These are phyloP conservation scores for Austrolebias charrua DNA, from an alignment of 2,797 vertebrate genomes.

Conservation along the genomic window DNA sequence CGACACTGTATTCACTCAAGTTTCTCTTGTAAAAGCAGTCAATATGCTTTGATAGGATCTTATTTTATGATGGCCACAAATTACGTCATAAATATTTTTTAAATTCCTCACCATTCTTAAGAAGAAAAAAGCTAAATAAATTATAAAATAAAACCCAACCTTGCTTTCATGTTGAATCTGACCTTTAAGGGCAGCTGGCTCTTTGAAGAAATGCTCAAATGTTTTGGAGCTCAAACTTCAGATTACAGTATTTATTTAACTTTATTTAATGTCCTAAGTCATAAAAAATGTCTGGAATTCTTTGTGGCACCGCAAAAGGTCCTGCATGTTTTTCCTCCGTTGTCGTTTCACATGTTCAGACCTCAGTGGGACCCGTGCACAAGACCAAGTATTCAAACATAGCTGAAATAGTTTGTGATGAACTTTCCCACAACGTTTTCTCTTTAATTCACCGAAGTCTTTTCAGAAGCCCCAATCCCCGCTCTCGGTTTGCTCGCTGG, in stretches of 20 bases:
- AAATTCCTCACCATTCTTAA: not conserved
- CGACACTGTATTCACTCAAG: not conserved
- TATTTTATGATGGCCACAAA: not conserved
- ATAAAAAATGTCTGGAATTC: slow-evolving; percentile 77
- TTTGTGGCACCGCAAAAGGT: slow-evolving; percentile 72
- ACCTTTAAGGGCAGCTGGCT: slow-evolving; percentile 42
- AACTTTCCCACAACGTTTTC: slow-evolving; percentile 83
- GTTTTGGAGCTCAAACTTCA: slow-evolving; percentile 69
- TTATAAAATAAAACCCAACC: slow-evolving; percentile 37
- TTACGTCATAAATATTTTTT: not conserved
- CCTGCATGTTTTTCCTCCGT: slow-evolving; percentile 73
- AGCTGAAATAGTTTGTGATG: slow-evolving; percentile 77
- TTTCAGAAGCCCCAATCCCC: slow-evolving; percentile 55
- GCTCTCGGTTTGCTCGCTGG: slow-evolving; percentile 44
- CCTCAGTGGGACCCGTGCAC: slow-evolving; percentile 67
- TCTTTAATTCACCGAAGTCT: slow-evolving; percentile 57
- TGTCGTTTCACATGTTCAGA: slow-evolving; percentile 70
- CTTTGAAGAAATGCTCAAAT: slow-evolving; percentile 42
- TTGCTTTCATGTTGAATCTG: slow-evolving; percentile 28
- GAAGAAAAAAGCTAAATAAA: no score
- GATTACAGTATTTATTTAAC: slow-evolving; percentile 77
- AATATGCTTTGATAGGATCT: slow-evolving; percentile 6
- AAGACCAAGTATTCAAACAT: slow-evolving; percentile 67
- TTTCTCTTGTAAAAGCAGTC: not conserved
- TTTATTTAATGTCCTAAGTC: slow-evolving; percentile 59